A percentile compares a stretch with the other conserved stretches of the same genome.
These are phyloP conservation scores for Choloepus hoffmanni DNA, from an alignment of 2,113 vertebrate species.

Conservation along the genomic window DNA sequence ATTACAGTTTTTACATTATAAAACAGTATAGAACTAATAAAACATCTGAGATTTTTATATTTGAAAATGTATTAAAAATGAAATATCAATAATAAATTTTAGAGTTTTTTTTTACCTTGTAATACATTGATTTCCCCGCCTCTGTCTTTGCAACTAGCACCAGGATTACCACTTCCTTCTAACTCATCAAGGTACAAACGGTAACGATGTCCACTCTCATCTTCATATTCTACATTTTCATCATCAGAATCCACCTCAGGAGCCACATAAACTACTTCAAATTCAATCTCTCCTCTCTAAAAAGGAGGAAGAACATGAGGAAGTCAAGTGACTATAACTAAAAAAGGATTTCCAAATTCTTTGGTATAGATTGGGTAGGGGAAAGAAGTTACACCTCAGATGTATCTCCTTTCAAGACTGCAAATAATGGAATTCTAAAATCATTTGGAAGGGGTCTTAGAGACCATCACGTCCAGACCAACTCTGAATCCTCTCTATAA, in stretches of 20 bases:
- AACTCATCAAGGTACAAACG: conserved; percentile 97
- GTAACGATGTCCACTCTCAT: conserved; percentile 97
- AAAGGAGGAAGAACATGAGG: conserved; percentile 49
- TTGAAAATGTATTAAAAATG: neutral
- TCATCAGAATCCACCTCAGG: conserved; percentile 99
- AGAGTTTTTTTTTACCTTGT: conserved; percentile 86
- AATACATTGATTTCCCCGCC: conserved; percentile 86
- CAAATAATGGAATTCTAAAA: neutral
- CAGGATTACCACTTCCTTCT: conserved; percentile 89
- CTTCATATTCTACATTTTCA: conserved; percentile 99
- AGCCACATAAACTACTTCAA: conserved; percentile 99
- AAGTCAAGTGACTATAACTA: neutral
- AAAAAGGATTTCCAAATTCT: neutral
- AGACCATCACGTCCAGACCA: neutral
- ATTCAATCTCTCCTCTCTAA: conserved; percentile 98
- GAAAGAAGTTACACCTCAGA: neutral
- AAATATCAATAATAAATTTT: neutral
- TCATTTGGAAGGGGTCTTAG: neutral
- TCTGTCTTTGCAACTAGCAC: conserved; percentile 85
- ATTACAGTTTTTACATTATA: neutral
- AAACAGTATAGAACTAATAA: neutral
- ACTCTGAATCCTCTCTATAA: neutral
- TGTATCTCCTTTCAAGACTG: neutral
- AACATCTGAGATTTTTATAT: neutral
- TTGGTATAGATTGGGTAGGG: too few relatives aligned